Evolutionary conservation across 2,888 invertebrate genomes (phyloP).

Genomic region (Epinotia ramella): DNA sequence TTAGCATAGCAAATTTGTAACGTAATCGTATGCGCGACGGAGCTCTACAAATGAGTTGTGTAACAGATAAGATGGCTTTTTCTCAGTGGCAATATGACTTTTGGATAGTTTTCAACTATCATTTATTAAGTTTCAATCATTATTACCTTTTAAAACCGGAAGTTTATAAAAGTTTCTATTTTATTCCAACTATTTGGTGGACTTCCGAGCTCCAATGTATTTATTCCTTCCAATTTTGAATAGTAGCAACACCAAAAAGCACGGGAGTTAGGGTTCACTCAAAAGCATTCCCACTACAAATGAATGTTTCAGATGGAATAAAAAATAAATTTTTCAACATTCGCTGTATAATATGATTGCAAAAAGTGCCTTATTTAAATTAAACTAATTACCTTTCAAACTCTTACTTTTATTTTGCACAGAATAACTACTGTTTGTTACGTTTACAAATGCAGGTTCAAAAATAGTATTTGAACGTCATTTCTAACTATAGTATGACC

Average conservation of each 20-base stretch:
- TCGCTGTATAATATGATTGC: neutral
- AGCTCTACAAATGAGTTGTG: conserved; percentile 46
- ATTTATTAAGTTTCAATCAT: neutral
- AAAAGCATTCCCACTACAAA: conserved; percentile 12
- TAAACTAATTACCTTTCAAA: neutral
- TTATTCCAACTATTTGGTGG: neutral
- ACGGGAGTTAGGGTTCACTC: conserved; percentile 47
- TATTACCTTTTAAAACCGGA: neutral
- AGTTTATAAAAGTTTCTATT: neutral
- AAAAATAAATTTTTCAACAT: neutral
- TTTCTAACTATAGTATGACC: conserved; percentile 1
- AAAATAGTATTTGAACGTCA: conserved; percentile 5
- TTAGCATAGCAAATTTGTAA: conserved; percentile 49
- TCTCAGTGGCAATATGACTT: conserved; percentile 49
- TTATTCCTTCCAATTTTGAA: conserved; percentile 9
- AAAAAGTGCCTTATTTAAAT: neutral
- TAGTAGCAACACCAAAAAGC: conserved; percentile 43
- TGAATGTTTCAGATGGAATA: neutral
- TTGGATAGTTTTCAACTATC: neutral
- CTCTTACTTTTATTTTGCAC: neutral
- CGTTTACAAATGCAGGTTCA: neutral
- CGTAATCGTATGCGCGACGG: conserved; percentile 40
- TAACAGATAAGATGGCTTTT: conserved; percentile 46
- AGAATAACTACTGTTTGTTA: neutral
- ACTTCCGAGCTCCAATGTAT: conserved; percentile 7